Evolutionary conservation across 2,113 vertebrate genomes (phyloP).

Genomic region (Chlamydotis undulata): DNA sequence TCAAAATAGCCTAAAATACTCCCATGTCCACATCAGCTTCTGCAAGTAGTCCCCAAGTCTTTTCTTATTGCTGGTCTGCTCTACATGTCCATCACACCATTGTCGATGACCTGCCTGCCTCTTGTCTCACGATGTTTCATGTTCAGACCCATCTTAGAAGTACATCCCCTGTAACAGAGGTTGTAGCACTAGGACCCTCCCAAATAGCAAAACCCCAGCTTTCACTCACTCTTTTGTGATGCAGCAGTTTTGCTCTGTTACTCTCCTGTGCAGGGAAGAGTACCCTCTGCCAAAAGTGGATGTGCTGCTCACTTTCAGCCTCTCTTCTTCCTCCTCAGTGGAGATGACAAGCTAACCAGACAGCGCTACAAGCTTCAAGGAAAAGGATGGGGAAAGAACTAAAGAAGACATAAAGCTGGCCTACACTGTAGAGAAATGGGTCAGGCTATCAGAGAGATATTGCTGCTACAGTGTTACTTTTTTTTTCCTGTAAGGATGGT

Average conservation of each 20-base stretch:
- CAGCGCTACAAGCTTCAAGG: background rate
- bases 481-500: background rate
- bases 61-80: background rate
- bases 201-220: background rate
- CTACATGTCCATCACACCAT: fast-evolving
- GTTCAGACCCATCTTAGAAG: background rate
- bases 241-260: background rate
- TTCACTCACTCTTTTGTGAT: background rate
- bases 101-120: background rate
- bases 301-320: background rate
- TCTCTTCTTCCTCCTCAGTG: background rate
- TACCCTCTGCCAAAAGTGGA: background rate
- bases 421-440: background rate
- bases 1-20: background rate
- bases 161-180: background rate
- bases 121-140: background rate
- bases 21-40: background rate
- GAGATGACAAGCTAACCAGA: background rate
- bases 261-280: background rate
- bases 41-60: background rate
- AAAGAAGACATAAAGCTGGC: background rate
- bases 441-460: background rate
- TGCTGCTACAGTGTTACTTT: background rate
- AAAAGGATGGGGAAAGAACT: background rate
- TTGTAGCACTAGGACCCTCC: background rate